Evolutionary conservation across 1,140 invertebrate species (phyloP), one percentile per base, ranked within the genome.

Genomic region (Parasteatoda tepidariorum): DNA sequence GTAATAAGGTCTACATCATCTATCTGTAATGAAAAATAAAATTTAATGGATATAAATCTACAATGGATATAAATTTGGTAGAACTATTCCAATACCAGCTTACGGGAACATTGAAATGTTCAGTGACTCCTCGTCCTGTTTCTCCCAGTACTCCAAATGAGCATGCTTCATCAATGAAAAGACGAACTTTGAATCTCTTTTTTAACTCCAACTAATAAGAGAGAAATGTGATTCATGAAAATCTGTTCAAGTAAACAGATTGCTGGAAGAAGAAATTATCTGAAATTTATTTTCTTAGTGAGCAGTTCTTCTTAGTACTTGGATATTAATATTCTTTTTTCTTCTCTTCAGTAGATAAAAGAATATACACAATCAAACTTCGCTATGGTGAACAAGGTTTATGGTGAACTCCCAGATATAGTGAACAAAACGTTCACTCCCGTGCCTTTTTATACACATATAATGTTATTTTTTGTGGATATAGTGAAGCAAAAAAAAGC

Each of bases 81-180:
- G 9, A 48, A 48, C 18, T 48, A 48, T 48, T 48, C 18, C 9
- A 48, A 2, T 48, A 48, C 2, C 57, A 59, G 90, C 91, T 92
- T 88, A 95, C 93, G 22, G 92, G 90, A 67, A 98, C 91, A 86
- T 92, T 92, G 87, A 93, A 94, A 87, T 97, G 92, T 89, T 99
- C 97, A 0, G 95, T 97, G 0, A 98, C 89, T 22, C 97, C 97
- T 83, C 92, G 92, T 0, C 98, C 98, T 86, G 91, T 92, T 84
- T 91, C 90, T 7, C 98, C 98, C 34, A 99, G 87, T 64, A 94
- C 93, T 75, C 97, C 98, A 91, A 99, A 97, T 2, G 96, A 96
- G 86, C 97, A 91, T 75, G 93, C 95, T 89, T 99, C 98, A 88
- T 99, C 98, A 67, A 99, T 88, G 87, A 99, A 98, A 64, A 99